phyloP scores from a whole-genome alignment of 1,140 invertebrate genomes.

The Arctopsyche grandis region DNA sequence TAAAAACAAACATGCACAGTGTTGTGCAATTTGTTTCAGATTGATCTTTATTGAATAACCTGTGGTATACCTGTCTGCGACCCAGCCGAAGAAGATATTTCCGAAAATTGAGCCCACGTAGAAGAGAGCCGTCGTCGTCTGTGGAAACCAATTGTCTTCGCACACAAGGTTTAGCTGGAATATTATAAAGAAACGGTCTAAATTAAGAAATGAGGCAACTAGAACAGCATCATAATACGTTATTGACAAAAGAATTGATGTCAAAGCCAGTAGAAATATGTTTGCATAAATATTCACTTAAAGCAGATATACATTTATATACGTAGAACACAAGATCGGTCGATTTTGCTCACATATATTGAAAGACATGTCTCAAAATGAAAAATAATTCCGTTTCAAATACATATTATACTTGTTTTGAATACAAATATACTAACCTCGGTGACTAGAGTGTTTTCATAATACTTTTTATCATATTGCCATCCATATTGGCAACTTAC shows the following conservation, averaged over 20 bases:
- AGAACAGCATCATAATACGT: background rate
- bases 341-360: no score
- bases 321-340: no score
- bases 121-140: slow-evolving; percentile 73
- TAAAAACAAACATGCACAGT: background rate
- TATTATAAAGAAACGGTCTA: background rate
- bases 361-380: no score
- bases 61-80: slow-evolving; percentile 68
- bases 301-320: no score
- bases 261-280: no score
- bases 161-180: slow-evolving; percentile 75
- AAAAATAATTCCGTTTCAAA: background rate
- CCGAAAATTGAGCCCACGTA: slow-evolving; percentile 77
- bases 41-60: slow-evolving; percentile 30
- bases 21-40: background rate
- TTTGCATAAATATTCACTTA: no score
- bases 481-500: slow-evolving; percentile 65
- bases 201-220: background rate
- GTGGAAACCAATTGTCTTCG: slow-evolving; percentile 72
- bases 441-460: slow-evolving; percentile 69
- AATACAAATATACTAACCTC: slow-evolving; percentile 62
- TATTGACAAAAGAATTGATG: no score
- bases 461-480: slow-evolving; percentile 66
- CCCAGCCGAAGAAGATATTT: slow-evolving; percentile 76
- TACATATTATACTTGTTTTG: background rate